phyloP scores from a whole-genome alignment of 2,888 invertebrate species.

The Zeuzera pyrina region DNA sequence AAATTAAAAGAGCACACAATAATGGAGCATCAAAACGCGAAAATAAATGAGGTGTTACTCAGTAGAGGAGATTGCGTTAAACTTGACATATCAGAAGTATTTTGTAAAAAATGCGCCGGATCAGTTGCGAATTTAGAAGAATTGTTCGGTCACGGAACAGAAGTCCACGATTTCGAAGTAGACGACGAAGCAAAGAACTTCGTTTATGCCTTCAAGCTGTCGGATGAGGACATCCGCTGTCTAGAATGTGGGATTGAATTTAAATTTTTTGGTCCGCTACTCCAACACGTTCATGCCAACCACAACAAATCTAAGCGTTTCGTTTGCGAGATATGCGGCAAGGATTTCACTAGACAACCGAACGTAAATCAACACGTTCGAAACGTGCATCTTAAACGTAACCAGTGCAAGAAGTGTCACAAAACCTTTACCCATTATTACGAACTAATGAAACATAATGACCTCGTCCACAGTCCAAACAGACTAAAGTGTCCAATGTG shows the following conservation, averaged over 20 bases:
- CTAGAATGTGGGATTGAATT: constrained; percentile 1
- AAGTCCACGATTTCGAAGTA: background rate
- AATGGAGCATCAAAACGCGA: background rate
- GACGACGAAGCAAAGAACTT: background rate
- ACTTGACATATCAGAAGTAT: background rate
- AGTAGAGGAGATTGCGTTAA: background rate
- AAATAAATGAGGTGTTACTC: constrained; percentile 6
- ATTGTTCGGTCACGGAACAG: background rate
- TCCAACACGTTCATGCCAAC: background rate
- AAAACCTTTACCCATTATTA: constrained; percentile 5
- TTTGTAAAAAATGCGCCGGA: background rate
- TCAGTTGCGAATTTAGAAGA: background rate
- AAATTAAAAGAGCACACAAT: constrained; percentile 22
- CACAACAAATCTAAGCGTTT: background rate
- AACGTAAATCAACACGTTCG: background rate
- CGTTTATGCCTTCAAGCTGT: constrained; percentile 1
- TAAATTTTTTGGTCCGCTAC: constrained; percentile 1
- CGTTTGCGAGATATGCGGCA: constrained; percentile 4
- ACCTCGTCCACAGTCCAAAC: constrained; percentile 8
- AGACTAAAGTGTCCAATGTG: constrained; percentile 14
- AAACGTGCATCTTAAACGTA: constrained; percentile 1
- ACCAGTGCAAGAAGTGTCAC: background rate
- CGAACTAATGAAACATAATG: constrained; percentile 10
- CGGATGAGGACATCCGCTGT: constrained; percentile 1
- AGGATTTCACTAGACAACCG: constrained; percentile 3